Evolutionary conservation across 2,797 vertebrate species (phyloP).

Genomic region (Hippocampus kuda): DNA sequence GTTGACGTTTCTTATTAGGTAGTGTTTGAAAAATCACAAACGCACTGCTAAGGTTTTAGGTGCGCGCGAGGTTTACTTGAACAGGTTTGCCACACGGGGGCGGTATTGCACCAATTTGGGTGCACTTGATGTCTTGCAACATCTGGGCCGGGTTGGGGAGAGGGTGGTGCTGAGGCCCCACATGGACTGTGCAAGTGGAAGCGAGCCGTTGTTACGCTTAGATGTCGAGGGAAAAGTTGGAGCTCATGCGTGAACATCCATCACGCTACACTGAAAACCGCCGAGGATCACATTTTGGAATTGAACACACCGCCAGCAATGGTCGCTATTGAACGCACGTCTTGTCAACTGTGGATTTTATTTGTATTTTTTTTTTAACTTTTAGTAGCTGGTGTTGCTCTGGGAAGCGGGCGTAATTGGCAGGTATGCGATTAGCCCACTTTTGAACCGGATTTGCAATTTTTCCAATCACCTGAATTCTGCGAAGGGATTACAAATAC

Average conservation of each 20-base stretch:
- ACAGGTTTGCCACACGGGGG: background rate
- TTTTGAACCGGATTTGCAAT: slow-evolving; percentile 23
- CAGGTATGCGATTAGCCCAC: slow-evolving; percentile 35
- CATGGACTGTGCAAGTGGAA: background rate
- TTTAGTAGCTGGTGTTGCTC: background rate
- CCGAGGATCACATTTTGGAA: slow-evolving; percentile 35
- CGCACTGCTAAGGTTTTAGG: too few relatives aligned
- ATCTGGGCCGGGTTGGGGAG: too few relatives aligned
- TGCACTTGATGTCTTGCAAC: background rate
- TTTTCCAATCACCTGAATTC: slow-evolving; percentile 1
- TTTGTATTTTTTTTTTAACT: background rate
- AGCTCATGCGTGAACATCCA: slow-evolving; percentile 3
- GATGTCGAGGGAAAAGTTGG: slow-evolving; percentile 10
- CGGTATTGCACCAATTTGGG: background rate
- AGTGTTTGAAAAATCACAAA: too few relatives aligned
- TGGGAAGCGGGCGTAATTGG: slow-evolving; percentile 1
- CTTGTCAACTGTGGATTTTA: background rate
- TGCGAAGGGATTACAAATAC: background rate
- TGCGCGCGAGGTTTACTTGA: background rate
- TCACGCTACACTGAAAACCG: slow-evolving; percentile 16
- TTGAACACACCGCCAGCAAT: background rate
- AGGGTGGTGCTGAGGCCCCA: background rate
- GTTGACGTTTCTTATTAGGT: too few relatives aligned
- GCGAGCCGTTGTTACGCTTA: background rate
- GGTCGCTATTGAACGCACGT: background rate